Evolutionary conservation across 1,140 invertebrate species (phyloP), one percentile per base, ranked within the genome.

Genomic region (Zaprionus tsacasi): DNA sequence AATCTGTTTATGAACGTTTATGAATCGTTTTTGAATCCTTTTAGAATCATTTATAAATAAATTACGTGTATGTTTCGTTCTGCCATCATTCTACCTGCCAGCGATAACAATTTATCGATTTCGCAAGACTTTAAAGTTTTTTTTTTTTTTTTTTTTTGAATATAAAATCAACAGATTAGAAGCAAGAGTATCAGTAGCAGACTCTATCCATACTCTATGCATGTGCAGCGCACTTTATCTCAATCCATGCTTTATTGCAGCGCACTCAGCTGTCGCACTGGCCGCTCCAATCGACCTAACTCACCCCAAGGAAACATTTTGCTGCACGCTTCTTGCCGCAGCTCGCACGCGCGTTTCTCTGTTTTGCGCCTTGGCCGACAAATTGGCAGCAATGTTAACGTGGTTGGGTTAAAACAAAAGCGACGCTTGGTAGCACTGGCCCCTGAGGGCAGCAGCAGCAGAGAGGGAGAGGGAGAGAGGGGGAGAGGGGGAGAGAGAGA

Each of bases 371-470:
- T 81, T 82, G 45, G 36, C 66, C 82, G 79, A 86, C 82, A 86
- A 86, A 86, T 85, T 81, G 79, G 72, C 73, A 65, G 76, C 70
- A 72, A 81, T 78, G 78, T 76, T 82, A 81, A 79, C 82, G 76
- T 69, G 65, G 80, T 69, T 88, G 86, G 69, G 43, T 54, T 88
- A 81, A 88, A 88, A 88, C 85, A 88, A 88, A 89, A 74, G 85
- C 74, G 65, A 83, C 74, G 80, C 77, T 78, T 83, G 80, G 67
- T 59, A 75, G 79, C 75, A 81, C 73, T 52, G 57, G 71, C 52
- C 57, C 27, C 27, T 3, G 45, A 48, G 36, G 13, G 48, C 27
- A 35, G 33, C 17, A 35, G 33, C 17, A 30, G 27, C 21, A 50
- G 17, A 35, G 40, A 10, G 59, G 30, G 30, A 48, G 13, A 30